Conservation (phyloP, 1,140 invertebrate species). For the Chironomus tepperi region DNA sequence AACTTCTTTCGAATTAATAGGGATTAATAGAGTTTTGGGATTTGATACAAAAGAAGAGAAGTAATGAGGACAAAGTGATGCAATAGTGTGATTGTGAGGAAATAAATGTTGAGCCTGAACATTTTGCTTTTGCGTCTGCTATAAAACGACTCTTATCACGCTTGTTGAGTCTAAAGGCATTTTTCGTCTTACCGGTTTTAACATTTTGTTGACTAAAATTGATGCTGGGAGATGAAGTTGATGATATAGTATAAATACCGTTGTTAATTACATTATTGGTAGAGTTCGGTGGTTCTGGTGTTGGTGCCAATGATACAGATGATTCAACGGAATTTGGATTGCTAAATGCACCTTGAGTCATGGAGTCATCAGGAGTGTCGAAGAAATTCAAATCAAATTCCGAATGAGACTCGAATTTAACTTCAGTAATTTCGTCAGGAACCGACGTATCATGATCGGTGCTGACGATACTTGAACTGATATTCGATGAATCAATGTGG, state of each 20-base stretch:
- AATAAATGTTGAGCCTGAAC: not conserved
- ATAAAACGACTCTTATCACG: no score
- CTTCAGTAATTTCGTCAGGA: conserved; percentile 54
- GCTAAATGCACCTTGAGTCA: conserved; percentile 52
- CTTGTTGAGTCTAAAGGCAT: not conserved
- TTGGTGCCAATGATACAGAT: conserved; percentile 47
- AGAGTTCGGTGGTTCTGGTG: conserved; percentile 36
- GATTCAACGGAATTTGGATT: conserved; percentile 55
- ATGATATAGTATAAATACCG: not conserved
- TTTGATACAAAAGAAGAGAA: no score
- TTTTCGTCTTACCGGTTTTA: conserved; percentile 8
- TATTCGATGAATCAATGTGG: not conserved
- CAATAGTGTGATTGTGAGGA: not conserved
- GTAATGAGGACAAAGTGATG: not conserved
- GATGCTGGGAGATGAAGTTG: not conserved
- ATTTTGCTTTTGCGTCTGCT: not conserved
- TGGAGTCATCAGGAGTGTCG: conserved; percentile 57
- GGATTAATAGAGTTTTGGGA: no score
- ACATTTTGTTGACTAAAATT: not conserved
- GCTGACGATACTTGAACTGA: not conserved
- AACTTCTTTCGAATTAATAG: no score
- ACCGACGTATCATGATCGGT: not conserved
- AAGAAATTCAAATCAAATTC: conserved; percentile 73
- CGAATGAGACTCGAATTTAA: conserved; percentile 61
- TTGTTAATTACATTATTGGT: not conserved